Percentiles rank a stretch among this genome's conserved stretches.
These are phyloP conservation scores for Drosophila kohkoa DNA, from an alignment of 1,140 invertebrate species.

Conservation along the genomic window DNA sequence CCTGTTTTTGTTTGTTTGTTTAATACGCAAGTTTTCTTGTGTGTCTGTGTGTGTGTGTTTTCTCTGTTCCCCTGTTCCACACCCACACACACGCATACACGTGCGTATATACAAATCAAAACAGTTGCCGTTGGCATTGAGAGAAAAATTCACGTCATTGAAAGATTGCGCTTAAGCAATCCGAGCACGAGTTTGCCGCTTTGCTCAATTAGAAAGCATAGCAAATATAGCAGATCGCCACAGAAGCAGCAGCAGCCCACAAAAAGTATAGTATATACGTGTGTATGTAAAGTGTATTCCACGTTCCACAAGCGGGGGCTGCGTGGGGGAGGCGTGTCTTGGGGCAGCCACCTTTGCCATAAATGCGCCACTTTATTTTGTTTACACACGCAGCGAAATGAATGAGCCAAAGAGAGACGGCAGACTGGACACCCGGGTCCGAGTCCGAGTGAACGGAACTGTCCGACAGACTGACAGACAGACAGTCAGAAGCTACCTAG, in stretches of 20 bases:
- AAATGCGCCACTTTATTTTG: constrained; percentile 81
- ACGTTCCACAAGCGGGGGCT: not conserved
- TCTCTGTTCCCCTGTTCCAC: constrained; percentile 15
- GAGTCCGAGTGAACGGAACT: constrained; percentile 4
- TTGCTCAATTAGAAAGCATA: constrained; percentile 77
- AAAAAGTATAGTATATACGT: constrained; percentile 7
- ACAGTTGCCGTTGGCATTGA: constrained; percentile 51
- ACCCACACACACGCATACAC: constrained; percentile 24
- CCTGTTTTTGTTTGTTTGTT: constrained; percentile 47
- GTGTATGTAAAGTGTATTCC: constrained; percentile 8
- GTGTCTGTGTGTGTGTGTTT: constrained; percentile 45
- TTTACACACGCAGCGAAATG: constrained; percentile 54
- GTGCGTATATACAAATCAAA: constrained; percentile 64
- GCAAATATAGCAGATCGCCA: constrained; percentile 53
- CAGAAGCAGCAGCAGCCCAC: constrained; percentile 5
- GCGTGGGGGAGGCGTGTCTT: constrained; percentile 31
- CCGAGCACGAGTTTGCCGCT: constrained; percentile 65
- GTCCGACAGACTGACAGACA: constrained; percentile 18
- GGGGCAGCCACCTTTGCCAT: constrained; percentile 72
- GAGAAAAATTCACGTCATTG: constrained; percentile 56
- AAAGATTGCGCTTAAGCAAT: constrained; percentile 51
- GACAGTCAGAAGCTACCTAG: constrained; percentile 23
- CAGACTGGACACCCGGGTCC: constrained; percentile 4
- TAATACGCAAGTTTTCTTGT: constrained; percentile 38
- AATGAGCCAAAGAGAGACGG: not conserved